phyloP scores from a whole-genome alignment of 2,113 vertebrate genomes.

The Rhipidura dahli region DNA sequence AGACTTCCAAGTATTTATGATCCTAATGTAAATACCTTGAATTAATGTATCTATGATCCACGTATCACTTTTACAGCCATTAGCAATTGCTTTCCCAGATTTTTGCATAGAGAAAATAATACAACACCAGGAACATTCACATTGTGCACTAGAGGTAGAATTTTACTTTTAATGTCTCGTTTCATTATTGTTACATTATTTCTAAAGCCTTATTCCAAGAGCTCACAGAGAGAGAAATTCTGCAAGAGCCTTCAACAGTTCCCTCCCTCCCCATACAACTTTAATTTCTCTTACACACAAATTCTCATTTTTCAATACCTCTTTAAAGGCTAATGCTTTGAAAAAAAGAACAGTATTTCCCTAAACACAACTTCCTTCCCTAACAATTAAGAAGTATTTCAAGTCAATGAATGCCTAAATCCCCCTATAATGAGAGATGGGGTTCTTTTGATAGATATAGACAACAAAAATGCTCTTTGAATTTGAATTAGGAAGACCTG shows the following conservation, averaged over 20 bases:
- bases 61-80: background rate
- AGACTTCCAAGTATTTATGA: background rate
- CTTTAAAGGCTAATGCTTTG: background rate
- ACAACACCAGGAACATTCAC: background rate
- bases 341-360: background rate
- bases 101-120: background rate
- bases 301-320: background rate
- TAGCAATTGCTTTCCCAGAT: background rate
- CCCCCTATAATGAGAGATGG: background rate
- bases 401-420: background rate
- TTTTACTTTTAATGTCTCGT: background rate
- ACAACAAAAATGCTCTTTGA: background rate
- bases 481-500: background rate
- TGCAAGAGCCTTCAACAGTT: background rate
- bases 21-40: background rate
- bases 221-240: background rate
- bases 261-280: fast-evolving
- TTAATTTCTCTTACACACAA: background rate
- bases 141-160: fast-evolving
- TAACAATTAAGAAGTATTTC: background rate
- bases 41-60: background rate
- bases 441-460: background rate
- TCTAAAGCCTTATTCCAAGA: background rate
- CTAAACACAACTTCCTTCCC: background rate
- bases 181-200: background rate